Evolutionary conservation across 2,113 vertebrate species (phyloP).

Genomic region (Ranitomeya variabilis): DNA sequence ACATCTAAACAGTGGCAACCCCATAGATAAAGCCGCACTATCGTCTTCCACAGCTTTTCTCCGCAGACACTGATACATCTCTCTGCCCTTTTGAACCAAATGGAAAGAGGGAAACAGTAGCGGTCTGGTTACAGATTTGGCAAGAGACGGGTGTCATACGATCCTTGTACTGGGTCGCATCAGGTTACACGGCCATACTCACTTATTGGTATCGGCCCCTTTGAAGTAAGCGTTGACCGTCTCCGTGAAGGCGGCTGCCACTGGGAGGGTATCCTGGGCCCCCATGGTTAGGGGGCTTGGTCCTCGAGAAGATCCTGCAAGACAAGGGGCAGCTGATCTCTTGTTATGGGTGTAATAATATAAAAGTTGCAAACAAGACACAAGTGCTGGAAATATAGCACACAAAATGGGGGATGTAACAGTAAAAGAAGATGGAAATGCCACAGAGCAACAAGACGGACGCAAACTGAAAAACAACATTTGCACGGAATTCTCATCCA

Average conservation of each 20-base stretch:
- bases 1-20: background rate
- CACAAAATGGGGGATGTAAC: background rate
- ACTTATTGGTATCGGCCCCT: constrained; percentile 97
- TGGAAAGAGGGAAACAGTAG: background rate
- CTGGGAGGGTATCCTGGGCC: constrained; percentile 94
- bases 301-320: constrained; percentile 89
- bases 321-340: constrained; percentile 61
- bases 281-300: constrained; percentile 98
- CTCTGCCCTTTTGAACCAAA: constrained; percentile 36
- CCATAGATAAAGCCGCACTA: background rate
- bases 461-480: background rate
- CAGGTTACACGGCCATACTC: constrained; percentile 61
- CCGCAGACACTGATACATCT: constrained; percentile 6
- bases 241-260: constrained; percentile 96
- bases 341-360: constrained; percentile 46
- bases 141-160: background rate
- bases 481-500: background rate
- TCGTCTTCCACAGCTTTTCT: constrained; percentile 21
- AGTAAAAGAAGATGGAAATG: background rate
- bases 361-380: constrained; percentile 15
- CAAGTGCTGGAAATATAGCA: background rate
- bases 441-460: background rate
- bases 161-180: background rate
- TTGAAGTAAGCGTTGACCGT: constrained; percentile 98
- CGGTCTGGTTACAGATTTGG: constrained; percentile 19